Base-by-base conservation (phyloP, 2,888 invertebrate species). In the Limenitis arthemis region DNA sequence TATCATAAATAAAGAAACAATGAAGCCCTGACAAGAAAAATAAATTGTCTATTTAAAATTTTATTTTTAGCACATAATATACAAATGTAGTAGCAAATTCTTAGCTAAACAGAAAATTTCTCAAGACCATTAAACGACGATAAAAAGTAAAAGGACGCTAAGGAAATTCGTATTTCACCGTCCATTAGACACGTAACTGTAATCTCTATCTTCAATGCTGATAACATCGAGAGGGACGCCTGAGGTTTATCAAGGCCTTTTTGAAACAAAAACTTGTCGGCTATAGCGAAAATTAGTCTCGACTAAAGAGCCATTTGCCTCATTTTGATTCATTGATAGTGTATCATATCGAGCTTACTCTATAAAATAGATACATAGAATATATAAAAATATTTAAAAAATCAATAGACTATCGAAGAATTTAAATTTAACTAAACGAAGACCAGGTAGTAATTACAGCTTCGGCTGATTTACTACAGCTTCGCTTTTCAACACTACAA, bases 121-220 rank as follows among this genome's bases (percentile, higher is more conserved):
- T 53, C 40, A 42, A 56, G 56, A 55, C 58, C 61, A 61, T 62
- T 64, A 61, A 59, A 43, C 44, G 54, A 46, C 59, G 55, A 61
- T 59, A 58, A 64, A 63, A 59, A 61, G 42, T 52, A 51, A 49
- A 53, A 53, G 53, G 47, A 58, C 51, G 49, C 54, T 49, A 49
- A 44, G 32, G 57, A 63, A 67, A 66, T 65, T 64, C 61, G 55
- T 61, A 61, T 62, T 68, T 65, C 60, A 58, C 64, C 59, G 61
- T 61, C 65, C 67, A 68, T 68, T 67, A 68, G 62, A 67, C 64
- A 63, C 64, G 62, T 64, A 61, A 60, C 61, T 57, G 61, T 64
- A 65, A 66, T 67, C 63, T 62, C 48, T 37, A 61, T 63, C 58
- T 65, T 62, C 49, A 51, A 43, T 30, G 50, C 34, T 48, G 62